Evolutionary conservation across 2,888 invertebrate species (phyloP).

Genomic region (Dolomedes plantarius): DNA sequence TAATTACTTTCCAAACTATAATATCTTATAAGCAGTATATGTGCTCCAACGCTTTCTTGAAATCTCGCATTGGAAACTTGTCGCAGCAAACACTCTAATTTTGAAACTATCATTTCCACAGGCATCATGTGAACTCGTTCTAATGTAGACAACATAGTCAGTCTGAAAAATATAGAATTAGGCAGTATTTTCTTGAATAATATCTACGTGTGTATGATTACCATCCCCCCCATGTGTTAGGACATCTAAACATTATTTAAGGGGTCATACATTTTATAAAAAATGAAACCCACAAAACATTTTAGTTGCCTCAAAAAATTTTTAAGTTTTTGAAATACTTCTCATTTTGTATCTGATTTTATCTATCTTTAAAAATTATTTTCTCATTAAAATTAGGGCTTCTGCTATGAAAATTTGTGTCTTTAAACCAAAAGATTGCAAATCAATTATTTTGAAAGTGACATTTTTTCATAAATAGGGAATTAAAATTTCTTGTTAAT

Average conservation of each 20-base stretch:
- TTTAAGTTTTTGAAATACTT: no score
- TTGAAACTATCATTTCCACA: not conserved
- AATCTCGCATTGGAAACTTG: not conserved
- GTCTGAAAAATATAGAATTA: conserved; percentile 18
- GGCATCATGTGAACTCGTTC: conserved; percentile 8
- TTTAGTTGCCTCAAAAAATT: no score
- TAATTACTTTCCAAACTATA: not conserved
- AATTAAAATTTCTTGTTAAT: no score
- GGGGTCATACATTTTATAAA: not conserved
- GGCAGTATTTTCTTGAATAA: not conserved
- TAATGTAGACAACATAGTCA: conserved; percentile 5
- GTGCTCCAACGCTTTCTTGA: not conserved
- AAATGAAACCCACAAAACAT: no score
- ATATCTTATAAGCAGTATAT: not conserved
- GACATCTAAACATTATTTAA: not conserved
- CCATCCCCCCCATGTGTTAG: not conserved
- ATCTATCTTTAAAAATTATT: no score
- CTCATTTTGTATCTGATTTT: no score
- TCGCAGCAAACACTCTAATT: not conserved
- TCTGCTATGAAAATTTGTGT: no score
- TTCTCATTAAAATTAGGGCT: no score
- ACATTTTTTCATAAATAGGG: no score
- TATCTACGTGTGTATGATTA: no score
- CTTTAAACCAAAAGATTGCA: no score
- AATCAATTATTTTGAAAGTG: no score